Evolutionary conservation across 2,888 invertebrate species (phyloP).

Genomic region (Bhutanitis thaidina): DNA sequence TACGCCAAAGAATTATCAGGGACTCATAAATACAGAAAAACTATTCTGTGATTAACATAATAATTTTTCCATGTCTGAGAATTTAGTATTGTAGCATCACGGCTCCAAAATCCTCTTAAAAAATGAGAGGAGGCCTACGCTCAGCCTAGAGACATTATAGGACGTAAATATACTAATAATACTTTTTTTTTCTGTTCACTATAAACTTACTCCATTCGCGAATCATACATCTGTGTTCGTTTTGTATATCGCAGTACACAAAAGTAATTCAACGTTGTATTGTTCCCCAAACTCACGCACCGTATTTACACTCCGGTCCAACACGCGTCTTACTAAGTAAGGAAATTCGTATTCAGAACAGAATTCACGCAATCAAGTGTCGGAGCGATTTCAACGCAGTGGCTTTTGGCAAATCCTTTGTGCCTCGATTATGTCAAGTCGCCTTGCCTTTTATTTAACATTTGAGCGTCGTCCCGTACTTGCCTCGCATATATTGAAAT

Average conservation of each 20-base stretch:
- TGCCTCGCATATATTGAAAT: too few species aligned
- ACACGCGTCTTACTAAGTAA: neutral
- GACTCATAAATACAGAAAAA: too few species aligned
- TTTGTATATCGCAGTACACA: neutral
- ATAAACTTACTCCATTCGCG: too few species aligned
- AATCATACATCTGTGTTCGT: too few species aligned
- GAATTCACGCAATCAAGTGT: neutral
- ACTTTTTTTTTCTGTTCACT: too few species aligned
- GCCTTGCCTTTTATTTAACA: too few species aligned
- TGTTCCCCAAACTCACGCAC: neutral
- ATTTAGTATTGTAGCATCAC: neutral
- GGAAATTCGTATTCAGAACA: constrained; percentile 8
- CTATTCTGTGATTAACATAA: too few species aligned
- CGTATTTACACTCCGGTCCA: neutral
- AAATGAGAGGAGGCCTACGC: neutral
- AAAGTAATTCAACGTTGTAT: neutral
- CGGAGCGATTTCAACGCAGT: neutral
- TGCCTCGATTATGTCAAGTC: too few species aligned
- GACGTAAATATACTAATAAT: too few species aligned
- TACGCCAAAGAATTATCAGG: too few species aligned
- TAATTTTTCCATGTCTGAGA: neutral
- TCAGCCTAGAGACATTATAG: neutral
- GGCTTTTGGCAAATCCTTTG: neutral
- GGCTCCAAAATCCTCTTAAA: neutral
- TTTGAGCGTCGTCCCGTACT: too few species aligned